These are phyloP conservation scores for Drosophila conformis DNA, from an alignment of 2,888 invertebrate genomes.

Conservation along the genomic window DNA sequence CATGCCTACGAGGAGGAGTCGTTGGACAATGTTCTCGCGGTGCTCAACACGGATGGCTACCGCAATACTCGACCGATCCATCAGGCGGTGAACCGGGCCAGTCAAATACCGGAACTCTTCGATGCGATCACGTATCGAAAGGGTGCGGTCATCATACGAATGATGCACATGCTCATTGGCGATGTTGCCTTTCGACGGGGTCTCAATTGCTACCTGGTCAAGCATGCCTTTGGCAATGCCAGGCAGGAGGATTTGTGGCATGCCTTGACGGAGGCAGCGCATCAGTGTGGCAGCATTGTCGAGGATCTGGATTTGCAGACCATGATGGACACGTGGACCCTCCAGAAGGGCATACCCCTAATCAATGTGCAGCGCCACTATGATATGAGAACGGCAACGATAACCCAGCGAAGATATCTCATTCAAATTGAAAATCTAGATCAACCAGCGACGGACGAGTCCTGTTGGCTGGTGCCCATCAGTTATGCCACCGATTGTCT, in stretches of 20 bases:
- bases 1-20: conserved; percentile 86
- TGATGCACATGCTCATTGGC: conserved; percentile 96
- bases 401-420: conserved; percentile 86
- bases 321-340: conserved; percentile 95
- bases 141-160: conserved; percentile 93
- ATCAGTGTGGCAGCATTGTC: conserved; percentile 85
- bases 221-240: conserved; percentile 89
- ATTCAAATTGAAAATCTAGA: conserved; percentile 25
- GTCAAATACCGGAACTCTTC: conserved; percentile 91
- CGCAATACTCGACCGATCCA: conserved; percentile 91
- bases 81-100: conserved; percentile 89
- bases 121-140: conserved; percentile 93
- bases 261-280: conserved; percentile 88
- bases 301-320: conserved; percentile 87
- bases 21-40: conserved; percentile 86
- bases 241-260: conserved; percentile 94
- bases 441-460: conserved; percentile 11
- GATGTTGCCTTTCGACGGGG: conserved; percentile 89
- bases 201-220: conserved; percentile 88
- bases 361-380: conserved; percentile 88
- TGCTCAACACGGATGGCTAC: conserved; percentile 89
- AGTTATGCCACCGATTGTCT: conserved; percentile 86
- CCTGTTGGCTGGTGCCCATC: conserved; percentile 88
- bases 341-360: conserved; percentile 93
- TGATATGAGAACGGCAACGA: conserved; percentile 85